Percentiles rank a stretch among this genome's conserved stretches.
Evolutionary conservation across 2,888 invertebrate species (phyloP).

Genomic region (Torymus auratus): DNA sequence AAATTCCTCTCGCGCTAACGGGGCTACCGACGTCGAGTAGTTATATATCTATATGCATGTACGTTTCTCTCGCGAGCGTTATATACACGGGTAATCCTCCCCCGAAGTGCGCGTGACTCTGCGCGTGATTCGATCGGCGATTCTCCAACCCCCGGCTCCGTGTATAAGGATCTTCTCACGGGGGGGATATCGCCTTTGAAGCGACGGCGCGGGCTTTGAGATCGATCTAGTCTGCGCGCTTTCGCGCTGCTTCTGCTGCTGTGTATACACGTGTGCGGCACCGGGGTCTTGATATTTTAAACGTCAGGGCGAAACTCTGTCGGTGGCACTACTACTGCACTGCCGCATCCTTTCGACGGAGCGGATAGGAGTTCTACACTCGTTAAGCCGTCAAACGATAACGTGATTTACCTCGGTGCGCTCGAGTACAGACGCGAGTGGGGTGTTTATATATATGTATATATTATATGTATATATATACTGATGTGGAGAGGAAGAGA

Average conservation of each 20-base stretch:
- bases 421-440: no score
- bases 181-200: conserved; percentile 14
- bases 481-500: no score
- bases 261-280: not conserved
- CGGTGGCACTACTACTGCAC: not conserved
- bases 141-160: not conserved
- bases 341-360: not conserved
- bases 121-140: conserved; percentile 13
- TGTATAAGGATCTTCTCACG: conserved; percentile 31
- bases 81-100: not conserved
- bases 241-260: no score
- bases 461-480: no score
- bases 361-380: not conserved
- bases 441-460: no score
- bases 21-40: no score
- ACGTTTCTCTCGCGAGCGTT: not conserved
- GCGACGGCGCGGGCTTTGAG: not conserved
- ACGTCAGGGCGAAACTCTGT: not conserved
- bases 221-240: conserved; percentile 3
- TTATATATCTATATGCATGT: no score
- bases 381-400: conserved; percentile 27
- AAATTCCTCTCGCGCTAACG: no score
- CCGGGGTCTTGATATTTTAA: not conserved
- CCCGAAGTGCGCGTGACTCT: conserved; percentile 2
- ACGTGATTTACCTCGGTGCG: conserved; percentile 22